Base-by-base conservation (phyloP, 2,888 invertebrate species). In the Tachina fera region DNA sequence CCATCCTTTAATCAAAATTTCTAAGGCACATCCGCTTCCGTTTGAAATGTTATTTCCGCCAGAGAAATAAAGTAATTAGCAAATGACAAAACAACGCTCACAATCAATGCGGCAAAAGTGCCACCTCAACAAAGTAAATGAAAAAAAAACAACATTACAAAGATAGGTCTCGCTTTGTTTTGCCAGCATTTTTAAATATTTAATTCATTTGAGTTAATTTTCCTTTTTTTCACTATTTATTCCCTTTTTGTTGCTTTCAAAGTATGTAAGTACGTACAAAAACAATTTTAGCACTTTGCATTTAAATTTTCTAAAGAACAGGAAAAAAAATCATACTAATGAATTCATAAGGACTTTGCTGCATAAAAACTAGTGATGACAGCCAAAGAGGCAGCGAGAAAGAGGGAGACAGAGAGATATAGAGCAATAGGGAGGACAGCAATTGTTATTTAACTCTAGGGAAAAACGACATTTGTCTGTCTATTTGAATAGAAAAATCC, bases 11-110 rank as follows among this genome's bases (percentile, higher is more conserved):
- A 45, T 51, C 41, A 78, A 31, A 45, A 70, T 61, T 79, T 83
- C 65, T 47, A 61, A 77, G 84, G 84, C 75, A 79, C 83, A 83
- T 87, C 87, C 87, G 86, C 63, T 86, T 88, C 87, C 88, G 85
- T 80, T 70, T 63, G 72, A 70, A 87, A 83, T 87, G 86, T 84
- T 83, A 87, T 87, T 88, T 88, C 88, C 88, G 74, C 61, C 16
- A 70, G 81, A 75, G 68, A 67, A 87, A 85, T 85, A 72, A 87
- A 85, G 87, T 83, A 85, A 87, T 87, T 87, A 87, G 84, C 76
- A 81, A 86, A 75, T 83, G 81, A 83, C 83, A 83, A 87, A 72
- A 63, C 83, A 60, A 75, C 47, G 45, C 60, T 75, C 53, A 68
- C 45, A 51, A 61, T 43, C 60, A 84, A 67, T 72, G 67, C 71